phyloP scores from a whole-genome alignment of 92 coral and sea anemone species.

The Zoanthus sociatus region DNA sequence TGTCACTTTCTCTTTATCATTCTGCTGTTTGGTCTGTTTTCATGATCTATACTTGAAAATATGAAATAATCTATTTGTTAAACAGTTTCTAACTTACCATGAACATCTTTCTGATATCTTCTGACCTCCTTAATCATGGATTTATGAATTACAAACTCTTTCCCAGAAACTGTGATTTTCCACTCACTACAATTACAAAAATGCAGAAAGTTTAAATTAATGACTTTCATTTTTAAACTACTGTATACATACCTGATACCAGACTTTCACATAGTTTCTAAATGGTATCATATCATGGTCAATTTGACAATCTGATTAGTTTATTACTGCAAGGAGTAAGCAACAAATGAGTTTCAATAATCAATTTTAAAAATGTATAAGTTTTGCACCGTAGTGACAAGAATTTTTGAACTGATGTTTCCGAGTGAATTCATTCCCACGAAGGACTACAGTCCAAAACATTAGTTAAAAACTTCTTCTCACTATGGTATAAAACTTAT shows the following conservation, averaged over 20 bases:
- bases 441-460: too few species aligned
- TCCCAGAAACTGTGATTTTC: slow-evolving; percentile 65
- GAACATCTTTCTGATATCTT: slow-evolving; percentile 92
- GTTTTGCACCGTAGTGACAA: too few species aligned
- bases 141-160: slow-evolving; percentile 82
- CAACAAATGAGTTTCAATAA: not conserved
- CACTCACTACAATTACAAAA: slow-evolving; percentile 64
- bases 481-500: too few species aligned
- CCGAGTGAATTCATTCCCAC: too few species aligned
- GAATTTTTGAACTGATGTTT: too few species aligned
- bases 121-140: slow-evolving; percentile 92
- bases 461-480: too few species aligned
- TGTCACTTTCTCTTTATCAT: too few species aligned
- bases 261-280: too few species aligned
- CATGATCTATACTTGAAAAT: not conserved
- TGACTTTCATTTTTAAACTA: not conserved
- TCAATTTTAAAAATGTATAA: too few species aligned
- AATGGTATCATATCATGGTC: too few species aligned
- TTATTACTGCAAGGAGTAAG: not conserved
- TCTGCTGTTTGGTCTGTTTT: not conserved
- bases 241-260: too few species aligned
- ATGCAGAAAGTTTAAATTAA: not conserved
- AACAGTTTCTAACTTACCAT: slow-evolving; percentile 66
- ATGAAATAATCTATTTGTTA: not conserved
- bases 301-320: not conserved